phyloP scores from a whole-genome alignment of 1,140 invertebrate species.

The Saxidomus purpurata region DNA sequence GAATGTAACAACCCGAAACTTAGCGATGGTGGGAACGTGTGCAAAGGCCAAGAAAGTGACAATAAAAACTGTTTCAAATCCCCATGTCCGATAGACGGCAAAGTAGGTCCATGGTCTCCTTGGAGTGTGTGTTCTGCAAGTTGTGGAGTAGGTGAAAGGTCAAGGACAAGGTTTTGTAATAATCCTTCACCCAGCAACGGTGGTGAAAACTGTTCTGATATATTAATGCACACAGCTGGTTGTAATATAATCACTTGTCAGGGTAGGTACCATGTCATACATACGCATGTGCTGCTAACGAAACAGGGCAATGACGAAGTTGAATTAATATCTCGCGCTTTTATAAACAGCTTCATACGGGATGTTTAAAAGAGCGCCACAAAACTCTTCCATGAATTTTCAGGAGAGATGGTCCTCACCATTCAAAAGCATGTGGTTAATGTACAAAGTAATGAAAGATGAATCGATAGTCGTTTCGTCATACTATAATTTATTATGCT shows the following conservation, averaged over 20 bases:
- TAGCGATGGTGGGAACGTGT: constrained; percentile 89
- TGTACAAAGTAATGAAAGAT: no score
- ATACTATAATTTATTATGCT: no score
- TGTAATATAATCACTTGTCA: neutral
- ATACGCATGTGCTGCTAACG: no score
- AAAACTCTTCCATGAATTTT: no score
- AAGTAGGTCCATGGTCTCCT: constrained; percentile 89
- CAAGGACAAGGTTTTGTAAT: constrained; percentile 20
- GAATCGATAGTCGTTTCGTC: no score
- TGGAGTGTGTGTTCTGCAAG: constrained; percentile 90
- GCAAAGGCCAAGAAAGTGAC: constrained; percentile 87
- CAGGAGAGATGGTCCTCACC: no score
- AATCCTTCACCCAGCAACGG: constrained; percentile 28
- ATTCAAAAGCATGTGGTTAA: no score
- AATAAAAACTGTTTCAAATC: constrained; percentile 27
- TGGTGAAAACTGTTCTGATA: neutral
- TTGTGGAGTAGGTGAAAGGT: constrained; percentile 87
- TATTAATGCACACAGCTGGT: neutral
- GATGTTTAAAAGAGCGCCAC: no score
- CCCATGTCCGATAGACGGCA: constrained; percentile 86
- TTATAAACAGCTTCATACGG: constrained; percentile 5
- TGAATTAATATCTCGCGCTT: neutral
- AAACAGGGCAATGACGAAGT: no score
- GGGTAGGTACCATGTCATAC: constrained; percentile 36
- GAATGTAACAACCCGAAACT: constrained; percentile 85